Evolutionary conservation across 2,113 vertebrate genomes (phyloP).

Genomic region (Onychostoma macrolepis): DNA sequence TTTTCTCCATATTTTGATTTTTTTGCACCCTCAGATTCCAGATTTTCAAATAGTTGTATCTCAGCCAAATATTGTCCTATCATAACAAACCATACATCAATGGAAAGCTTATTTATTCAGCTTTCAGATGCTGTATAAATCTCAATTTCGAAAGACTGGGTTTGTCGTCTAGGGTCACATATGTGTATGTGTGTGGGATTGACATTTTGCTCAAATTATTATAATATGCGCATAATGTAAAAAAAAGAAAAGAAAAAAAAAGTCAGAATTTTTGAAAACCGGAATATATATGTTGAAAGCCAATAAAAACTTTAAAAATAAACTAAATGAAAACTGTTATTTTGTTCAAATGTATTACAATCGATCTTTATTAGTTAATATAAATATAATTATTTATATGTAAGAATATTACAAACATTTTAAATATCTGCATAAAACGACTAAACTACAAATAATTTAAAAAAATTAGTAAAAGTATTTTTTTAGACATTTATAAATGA

Average conservation of each 20-base stretch:
- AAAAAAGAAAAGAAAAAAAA: neutral
- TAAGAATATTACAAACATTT: neutral
- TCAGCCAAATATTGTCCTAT: no score
- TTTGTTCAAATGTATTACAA: neutral
- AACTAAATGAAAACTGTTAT: neutral
- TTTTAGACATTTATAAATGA: no score
- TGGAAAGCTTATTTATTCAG: no score
- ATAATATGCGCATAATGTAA: neutral
- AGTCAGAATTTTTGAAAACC: neutral
- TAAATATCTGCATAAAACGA: neutral
- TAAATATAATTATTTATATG: neutral
- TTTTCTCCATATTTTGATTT: no score
- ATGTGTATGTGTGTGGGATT: neutral
- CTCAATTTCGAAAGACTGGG: no score
- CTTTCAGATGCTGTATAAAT: no score
- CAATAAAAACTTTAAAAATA: neutral
- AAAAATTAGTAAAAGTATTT: neutral
- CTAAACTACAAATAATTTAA: neutral
- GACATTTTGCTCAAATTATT: neutral
- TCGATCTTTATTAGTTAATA: neutral
- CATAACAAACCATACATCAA: no score
- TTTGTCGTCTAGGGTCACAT: no score
- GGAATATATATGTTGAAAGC: neutral
- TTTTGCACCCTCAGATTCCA: no score
- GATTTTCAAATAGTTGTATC: no score